Conservation (phyloP, 2,113 vertebrate species). For the Urocitellus parryii region DNA sequence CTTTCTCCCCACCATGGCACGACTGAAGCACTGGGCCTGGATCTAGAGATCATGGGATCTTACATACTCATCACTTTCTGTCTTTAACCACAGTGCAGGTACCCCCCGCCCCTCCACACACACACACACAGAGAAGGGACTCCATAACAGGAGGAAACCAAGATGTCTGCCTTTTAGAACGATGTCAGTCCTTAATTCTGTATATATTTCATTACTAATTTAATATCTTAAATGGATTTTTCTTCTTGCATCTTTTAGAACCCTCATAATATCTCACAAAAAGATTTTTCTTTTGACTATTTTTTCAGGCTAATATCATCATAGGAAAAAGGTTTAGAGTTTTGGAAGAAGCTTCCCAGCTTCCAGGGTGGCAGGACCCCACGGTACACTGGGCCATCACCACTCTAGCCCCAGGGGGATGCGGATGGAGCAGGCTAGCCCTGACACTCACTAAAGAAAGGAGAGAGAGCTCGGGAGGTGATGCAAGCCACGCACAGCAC, state of each 20-base stretch:
- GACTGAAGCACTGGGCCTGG: accelerated
- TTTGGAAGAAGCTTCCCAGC: background rate
- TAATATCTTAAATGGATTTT: conserved; percentile 25
- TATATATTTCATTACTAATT: background rate
- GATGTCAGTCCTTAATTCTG: background rate
- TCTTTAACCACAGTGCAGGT: background rate
- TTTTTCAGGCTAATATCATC: background rate
- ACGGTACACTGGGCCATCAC: accelerated
- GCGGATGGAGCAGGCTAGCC: accelerated
- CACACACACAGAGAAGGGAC: accelerated
- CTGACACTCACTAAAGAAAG: accelerated
- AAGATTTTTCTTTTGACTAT: background rate
- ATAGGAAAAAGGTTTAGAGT: background rate
- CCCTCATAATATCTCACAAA: background rate
- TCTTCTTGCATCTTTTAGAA: background rate
- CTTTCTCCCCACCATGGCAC: background rate
- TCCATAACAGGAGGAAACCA: background rate
- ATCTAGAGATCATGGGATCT: background rate
- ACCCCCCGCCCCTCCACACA: too few species aligned
- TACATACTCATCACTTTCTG: background rate
- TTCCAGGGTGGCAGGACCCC: background rate
- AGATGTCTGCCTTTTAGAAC: background rate
- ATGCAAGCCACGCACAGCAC: accelerated
- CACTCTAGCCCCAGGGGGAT: background rate
- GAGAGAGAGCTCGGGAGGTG: background rate